A percentile compares a stretch with the other conserved stretches of the same genome.
These are phyloP conservation scores for Psettodes erumei DNA, from an alignment of 2,113 vertebrate genomes.

Conservation along the genomic window DNA sequence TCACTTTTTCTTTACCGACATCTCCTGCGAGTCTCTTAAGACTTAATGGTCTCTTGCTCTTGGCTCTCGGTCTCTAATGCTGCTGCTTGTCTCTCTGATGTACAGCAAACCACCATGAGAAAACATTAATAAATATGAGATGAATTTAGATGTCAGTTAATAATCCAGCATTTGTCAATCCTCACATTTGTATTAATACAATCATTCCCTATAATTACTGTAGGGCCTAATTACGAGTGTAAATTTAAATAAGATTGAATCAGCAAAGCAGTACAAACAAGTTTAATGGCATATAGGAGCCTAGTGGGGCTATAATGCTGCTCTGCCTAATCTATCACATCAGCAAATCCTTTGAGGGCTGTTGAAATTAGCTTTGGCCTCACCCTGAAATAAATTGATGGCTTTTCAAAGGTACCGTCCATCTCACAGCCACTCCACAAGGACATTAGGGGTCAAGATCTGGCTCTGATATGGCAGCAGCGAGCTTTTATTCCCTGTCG, in stretches of 20 bases:
- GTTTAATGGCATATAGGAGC: constrained; percentile 55
- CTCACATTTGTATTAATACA: constrained; percentile 56
- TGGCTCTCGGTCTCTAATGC: constrained; percentile 58
- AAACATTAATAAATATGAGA: constrained; percentile 64
- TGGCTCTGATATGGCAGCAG: constrained; percentile 56
- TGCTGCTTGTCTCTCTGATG: constrained; percentile 61
- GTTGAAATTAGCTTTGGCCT: constrained; percentile 66
- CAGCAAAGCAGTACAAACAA: constrained; percentile 67
- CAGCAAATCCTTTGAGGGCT: constrained; percentile 62
- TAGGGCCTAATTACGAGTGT: constrained; percentile 63
- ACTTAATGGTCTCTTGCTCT: constrained; percentile 71
- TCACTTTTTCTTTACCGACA: constrained; percentile 44
- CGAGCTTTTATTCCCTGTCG: constrained; percentile 50
- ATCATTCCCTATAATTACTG: constrained; percentile 67
- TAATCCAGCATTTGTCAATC: constrained; percentile 64
- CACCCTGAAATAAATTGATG: constrained; percentile 59
- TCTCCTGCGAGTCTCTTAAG: constrained; percentile 56
- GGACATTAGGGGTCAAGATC: constrained; percentile 67
- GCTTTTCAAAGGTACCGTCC: constrained; percentile 57
- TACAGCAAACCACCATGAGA: constrained; percentile 41
- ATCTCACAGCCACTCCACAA: constrained; percentile 48
- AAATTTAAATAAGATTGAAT: constrained; percentile 66
- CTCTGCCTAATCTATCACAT: constrained; percentile 60
- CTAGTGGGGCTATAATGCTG: constrained; percentile 38
- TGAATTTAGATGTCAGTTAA: constrained; percentile 50